Conservation (phyloP, 1,140 invertebrate genomes). For the Drosophila sp. region DNA sequence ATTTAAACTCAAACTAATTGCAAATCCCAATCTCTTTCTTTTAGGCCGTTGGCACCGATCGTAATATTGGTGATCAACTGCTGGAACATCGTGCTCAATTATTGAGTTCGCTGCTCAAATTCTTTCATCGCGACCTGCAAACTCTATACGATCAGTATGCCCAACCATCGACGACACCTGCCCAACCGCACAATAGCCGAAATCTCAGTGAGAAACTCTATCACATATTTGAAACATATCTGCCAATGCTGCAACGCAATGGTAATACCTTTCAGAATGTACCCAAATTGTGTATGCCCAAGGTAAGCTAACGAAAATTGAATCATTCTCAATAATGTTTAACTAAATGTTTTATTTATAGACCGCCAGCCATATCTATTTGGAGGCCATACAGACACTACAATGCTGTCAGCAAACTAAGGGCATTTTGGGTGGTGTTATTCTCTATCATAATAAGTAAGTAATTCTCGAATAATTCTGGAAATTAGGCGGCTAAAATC, state of each 20-base stretch:
- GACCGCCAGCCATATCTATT: slow-evolving; percentile 91
- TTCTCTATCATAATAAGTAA: slow-evolving; percentile 93
- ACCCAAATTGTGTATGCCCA: slow-evolving; percentile 90
- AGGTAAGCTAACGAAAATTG: slow-evolving; percentile 85
- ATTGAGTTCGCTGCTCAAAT: slow-evolving; percentile 88
- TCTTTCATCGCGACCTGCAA: slow-evolving; percentile 91
- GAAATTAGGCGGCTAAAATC: background rate
- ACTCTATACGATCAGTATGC: slow-evolving; percentile 86
- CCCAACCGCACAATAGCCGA: slow-evolving; percentile 67
- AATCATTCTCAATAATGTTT: too few relatives aligned
- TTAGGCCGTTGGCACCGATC: slow-evolving; percentile 92
- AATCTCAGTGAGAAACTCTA: slow-evolving; percentile 90
- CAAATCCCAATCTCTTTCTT: slow-evolving; percentile 30
- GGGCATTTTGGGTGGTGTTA: slow-evolving; percentile 89
- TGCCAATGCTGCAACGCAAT: slow-evolving; percentile 90
- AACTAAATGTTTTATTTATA: slow-evolving; percentile 66
- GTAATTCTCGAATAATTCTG: slow-evolving; percentile 8
- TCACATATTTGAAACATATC: slow-evolving; percentile 92
- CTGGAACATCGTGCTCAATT: slow-evolving; percentile 89
- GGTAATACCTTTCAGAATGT: slow-evolving; percentile 91
- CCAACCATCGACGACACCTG: slow-evolving; percentile 84
- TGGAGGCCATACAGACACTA: slow-evolving; percentile 91
- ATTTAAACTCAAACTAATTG: slow-evolving; percentile 21
- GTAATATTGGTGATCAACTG: slow-evolving; percentile 91
- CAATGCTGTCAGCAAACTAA: slow-evolving; percentile 89